Percentiles rank a stretch among this genome's conserved stretches.
phyloP scores from a whole-genome alignment of 2,888 invertebrate species.

The Oegoconia quadripuncta region DNA sequence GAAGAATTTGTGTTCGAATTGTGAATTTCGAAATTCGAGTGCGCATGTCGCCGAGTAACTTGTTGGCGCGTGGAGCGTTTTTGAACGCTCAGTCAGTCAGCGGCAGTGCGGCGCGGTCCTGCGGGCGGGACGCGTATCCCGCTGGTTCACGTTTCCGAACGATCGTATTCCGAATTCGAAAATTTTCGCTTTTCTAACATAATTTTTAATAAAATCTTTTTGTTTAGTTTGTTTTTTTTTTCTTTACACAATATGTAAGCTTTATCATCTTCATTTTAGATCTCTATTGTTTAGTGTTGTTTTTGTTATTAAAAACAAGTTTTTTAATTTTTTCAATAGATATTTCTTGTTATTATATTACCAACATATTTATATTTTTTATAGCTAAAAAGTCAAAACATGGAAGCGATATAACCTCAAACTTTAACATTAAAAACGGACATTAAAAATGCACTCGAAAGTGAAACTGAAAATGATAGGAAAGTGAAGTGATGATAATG shows the following conservation, averaged over 20 bases:
- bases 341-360: background rate
- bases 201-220: slow-evolving; percentile 7
- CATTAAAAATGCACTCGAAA: slow-evolving; percentile 53
- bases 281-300: no score
- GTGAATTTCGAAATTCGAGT: slow-evolving; percentile 35
- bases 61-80: slow-evolving; percentile 59
- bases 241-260: no score
- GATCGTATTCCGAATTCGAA: slow-evolving; percentile 35
- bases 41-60: slow-evolving; percentile 74
- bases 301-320: no score
- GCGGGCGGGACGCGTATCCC: slow-evolving; percentile 38
- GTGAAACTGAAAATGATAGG: slow-evolving; percentile 62
- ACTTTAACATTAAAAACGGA: slow-evolving; percentile 15
- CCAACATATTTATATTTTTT: background rate
- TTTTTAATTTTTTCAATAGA: background rate
- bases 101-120: slow-evolving; percentile 70
- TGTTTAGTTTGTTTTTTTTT: no score
- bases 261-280: no score
- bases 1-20: slow-evolving; percentile 27
- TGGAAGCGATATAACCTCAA: slow-evolving; percentile 37
- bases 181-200: slow-evolving; percentile 21
- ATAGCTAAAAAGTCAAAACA: background rate
- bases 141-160: slow-evolving; percentile 31
- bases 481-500: slow-evolving; percentile 63
- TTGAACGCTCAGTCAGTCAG: slow-evolving; percentile 23